Conservation (phyloP, 2,888 invertebrate genomes). For the Tachina lurida region DNA sequence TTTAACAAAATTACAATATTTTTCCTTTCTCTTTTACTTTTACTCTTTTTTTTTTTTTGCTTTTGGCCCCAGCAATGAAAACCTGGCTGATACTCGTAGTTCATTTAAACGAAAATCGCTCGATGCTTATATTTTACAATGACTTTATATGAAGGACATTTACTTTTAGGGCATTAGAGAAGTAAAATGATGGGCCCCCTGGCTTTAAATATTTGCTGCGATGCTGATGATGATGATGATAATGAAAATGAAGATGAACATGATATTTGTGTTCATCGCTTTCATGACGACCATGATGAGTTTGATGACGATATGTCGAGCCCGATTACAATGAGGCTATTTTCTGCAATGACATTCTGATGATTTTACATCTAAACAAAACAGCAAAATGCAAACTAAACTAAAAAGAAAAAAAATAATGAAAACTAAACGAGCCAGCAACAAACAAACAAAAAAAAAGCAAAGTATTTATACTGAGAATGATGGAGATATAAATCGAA, state of each 20-base stretch:
- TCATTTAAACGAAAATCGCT: slow-evolving; percentile 20
- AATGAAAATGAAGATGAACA: slow-evolving; percentile 28
- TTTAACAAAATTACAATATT: slow-evolving; percentile 65
- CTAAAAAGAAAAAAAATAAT: slow-evolving; percentile 20
- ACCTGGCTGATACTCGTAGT: slow-evolving; percentile 16
- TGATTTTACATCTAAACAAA: slow-evolving; percentile 63
- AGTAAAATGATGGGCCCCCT: slow-evolving; percentile 56
- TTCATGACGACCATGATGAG: slow-evolving; percentile 44
- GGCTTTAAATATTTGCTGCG: slow-evolving; percentile 60
- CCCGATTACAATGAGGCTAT: slow-evolving; percentile 78
- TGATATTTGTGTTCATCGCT: slow-evolving; percentile 36
- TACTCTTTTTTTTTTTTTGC: not conserved
- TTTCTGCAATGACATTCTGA: slow-evolving; percentile 76
- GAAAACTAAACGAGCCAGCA: slow-evolving; percentile 10
- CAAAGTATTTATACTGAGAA: slow-evolving; percentile 61
- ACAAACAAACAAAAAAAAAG: slow-evolving; percentile 3
- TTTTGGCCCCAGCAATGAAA: not conserved
- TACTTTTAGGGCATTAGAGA: slow-evolving; percentile 46
- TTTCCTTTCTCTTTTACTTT: slow-evolving; percentile 24
- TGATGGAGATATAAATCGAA: slow-evolving; percentile 81
- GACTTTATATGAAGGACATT: slow-evolving; percentile 57
- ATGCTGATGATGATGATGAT: slow-evolving; percentile 15
- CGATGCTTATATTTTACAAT: slow-evolving; percentile 13
- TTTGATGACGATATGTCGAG: slow-evolving; percentile 62
- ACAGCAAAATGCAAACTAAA: slow-evolving; percentile 5